These are phyloP conservation scores for Lasioglossum marginatum DNA, from an alignment of 2,888 invertebrate species.

Conservation along the genomic window DNA sequence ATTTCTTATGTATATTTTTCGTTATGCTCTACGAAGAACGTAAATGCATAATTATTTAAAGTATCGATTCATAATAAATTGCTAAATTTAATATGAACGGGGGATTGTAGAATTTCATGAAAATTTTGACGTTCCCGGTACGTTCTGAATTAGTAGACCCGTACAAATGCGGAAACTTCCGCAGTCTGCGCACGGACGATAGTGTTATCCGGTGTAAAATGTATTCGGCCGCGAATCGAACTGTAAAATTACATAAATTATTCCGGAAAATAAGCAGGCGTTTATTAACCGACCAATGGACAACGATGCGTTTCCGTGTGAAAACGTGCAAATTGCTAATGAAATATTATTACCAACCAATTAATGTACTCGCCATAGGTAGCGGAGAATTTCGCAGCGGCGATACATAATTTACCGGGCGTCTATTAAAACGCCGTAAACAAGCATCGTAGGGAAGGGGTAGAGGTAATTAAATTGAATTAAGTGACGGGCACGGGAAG, in stretches of 20 bases:
- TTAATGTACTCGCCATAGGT: not conserved
- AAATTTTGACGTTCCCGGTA: not conserved
- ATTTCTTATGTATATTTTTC: no score
- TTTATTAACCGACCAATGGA: not conserved
- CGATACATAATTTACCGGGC: conserved; percentile 12
- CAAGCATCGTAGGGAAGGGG: not conserved
- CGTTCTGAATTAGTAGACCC: not conserved
- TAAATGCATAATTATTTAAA: not conserved
- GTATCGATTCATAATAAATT: not conserved
- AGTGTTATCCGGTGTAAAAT: not conserved
- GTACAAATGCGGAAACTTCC: not conserved
- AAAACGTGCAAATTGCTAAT: not conserved
- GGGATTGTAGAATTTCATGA: not conserved
- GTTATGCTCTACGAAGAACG: not conserved
- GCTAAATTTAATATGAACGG: not conserved
- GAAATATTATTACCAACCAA: conserved; percentile 9
- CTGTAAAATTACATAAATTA: not conserved
- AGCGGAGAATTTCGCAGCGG: not conserved
- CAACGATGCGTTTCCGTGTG: not conserved
- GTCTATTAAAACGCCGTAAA: not conserved
- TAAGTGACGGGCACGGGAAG: conserved; percentile 6
- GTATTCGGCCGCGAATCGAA: not conserved
- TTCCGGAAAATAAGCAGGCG: not conserved
- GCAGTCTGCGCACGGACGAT: not conserved
- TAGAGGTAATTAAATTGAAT: conserved; percentile 46